phyloP scores from a whole-genome alignment of 2,797 vertebrate genomes.

The Esox masquinongy region DNA sequence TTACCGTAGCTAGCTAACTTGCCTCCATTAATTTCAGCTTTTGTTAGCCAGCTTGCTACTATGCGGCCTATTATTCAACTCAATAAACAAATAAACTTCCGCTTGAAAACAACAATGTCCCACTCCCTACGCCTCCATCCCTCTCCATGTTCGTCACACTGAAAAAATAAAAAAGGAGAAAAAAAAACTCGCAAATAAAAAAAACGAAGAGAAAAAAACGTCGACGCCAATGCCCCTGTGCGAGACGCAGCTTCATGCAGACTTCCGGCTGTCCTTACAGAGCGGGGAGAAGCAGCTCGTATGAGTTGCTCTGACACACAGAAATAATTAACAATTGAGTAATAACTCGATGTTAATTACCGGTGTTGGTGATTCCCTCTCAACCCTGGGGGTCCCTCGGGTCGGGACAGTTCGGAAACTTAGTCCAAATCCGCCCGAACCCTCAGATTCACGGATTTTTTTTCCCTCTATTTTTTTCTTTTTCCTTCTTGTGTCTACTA shows the following conservation, averaged over 20 bases:
- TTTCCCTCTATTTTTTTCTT: conserved; percentile 48
- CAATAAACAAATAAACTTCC: conserved; percentile 42
- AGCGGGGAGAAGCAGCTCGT: conserved; percentile 45
- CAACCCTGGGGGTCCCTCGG: conserved; percentile 70
- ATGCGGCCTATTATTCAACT: conserved; percentile 53
- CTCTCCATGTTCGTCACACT: conserved; percentile 67
- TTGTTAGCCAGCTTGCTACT: conserved; percentile 70
- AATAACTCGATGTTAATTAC: conserved; percentile 70
- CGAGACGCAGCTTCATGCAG: conserved; percentile 75
- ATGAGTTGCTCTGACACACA: conserved; percentile 64
- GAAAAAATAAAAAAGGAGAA: conserved; percentile 69
- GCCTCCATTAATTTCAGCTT: conserved; percentile 78
- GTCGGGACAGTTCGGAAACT: conserved; percentile 80
- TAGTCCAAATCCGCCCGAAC: conserved; percentile 76
- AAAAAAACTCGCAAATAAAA: conserved; percentile 49
- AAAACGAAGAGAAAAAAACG: conserved; percentile 49
- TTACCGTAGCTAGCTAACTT: conserved; percentile 51
- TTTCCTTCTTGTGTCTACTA: conserved; percentile 60
- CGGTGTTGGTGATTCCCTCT: conserved; percentile 70
- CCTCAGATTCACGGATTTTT: conserved; percentile 71
- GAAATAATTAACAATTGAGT: conserved; percentile 65
- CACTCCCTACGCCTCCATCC: conserved; percentile 61
- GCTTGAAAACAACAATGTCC: conserved; percentile 46
- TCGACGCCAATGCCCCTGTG: conserved; percentile 71
- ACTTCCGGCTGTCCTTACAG: conserved; percentile 80